Evolutionary conservation across 1,140 invertebrate species (phyloP), one percentile per base, ranked within the genome.

Genomic region (Drosophila lowei): DNA sequence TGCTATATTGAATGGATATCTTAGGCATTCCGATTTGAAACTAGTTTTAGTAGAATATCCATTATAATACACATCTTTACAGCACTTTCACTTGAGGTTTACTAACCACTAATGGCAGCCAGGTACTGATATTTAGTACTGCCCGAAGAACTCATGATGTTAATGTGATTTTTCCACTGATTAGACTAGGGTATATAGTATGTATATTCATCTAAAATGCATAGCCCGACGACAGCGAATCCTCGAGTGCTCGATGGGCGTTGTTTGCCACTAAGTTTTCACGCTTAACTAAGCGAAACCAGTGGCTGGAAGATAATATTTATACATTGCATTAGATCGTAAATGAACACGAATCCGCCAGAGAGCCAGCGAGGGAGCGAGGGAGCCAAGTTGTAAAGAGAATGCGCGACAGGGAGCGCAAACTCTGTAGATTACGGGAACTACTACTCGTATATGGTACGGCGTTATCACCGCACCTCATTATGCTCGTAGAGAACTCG

Each of bases 51-150:
- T 49, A 25, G 8, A 59, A 4, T 41, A 49, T 13, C 11, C 49
- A 4, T 0, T 63, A 34, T 3, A 34, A 3, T 9, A 34, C 9
- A 5, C 23, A 25, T 25, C 23, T 25, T 5, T 11, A 11, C 30
- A 4, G 18, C 34, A 38, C 11, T 3, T 13, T 13, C 34, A 13
- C 34, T 38, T 13, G 0, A 13, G 4, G 0, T 38, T 38, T 38
- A 88, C 83, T 38, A 77, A 88, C 83, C 83, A 54, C 70, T 70
- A 23, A 88, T 52, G 7, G 65, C 76, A 18, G 83, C 83, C 63
- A 88, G 34, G 49, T 88, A 88, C 23, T 88, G 83, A 43, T 60
- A 54, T 54, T 79, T 88, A 2, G 68, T 61, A 62, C 61, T 56
- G 21, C 83, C 83, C 6, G 48, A 9, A 16, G 48, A 43, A 38